A percentile compares a stretch with the other conserved stretches of the same genome.
Conservation (phyloP, 2,113 vertebrate species). For the rabbit (Oryctolagus cuniculus) region DNA sequence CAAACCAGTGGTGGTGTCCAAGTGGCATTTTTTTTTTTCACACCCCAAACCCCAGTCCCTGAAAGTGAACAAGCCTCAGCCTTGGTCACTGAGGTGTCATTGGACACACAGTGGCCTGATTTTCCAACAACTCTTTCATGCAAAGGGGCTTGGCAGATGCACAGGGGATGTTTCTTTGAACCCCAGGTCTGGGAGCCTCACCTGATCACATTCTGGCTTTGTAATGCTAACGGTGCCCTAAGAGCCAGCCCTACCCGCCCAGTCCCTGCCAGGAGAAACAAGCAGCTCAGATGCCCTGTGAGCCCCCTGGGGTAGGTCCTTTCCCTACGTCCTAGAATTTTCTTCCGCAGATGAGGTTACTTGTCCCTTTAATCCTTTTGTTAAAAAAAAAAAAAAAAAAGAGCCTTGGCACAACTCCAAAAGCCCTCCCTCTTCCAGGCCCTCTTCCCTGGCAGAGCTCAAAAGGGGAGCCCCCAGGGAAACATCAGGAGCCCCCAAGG, state of each 20-base stretch:
- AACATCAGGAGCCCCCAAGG: not conserved
- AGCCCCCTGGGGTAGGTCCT: not conserved
- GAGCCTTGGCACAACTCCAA: not conserved
- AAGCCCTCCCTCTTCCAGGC: not conserved
- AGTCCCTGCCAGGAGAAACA: not conserved
- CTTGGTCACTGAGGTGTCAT: not conserved
- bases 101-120: not conserved
- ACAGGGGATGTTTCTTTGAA: not conserved
- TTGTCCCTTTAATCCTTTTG: conserved; percentile 29
- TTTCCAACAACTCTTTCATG: conserved; percentile 34
- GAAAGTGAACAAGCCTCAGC: not conserved
- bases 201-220: not conserved
- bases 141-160: not conserved
- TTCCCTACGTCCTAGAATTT: conserved; percentile 52
- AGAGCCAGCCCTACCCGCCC: not conserved
- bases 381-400: conserved; percentile 43
- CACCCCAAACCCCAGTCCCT: not conserved
- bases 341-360: conserved; percentile 64
- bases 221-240: conserved; percentile 16
- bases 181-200: not conserved
- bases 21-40: not conserved
- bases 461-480: not conserved
- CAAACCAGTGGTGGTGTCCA: not conserved
- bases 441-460: not conserved
- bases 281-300: not conserved